phyloP scores from a whole-genome alignment of 2,797 vertebrate species.

The Gephyroberyx darwinii region DNA sequence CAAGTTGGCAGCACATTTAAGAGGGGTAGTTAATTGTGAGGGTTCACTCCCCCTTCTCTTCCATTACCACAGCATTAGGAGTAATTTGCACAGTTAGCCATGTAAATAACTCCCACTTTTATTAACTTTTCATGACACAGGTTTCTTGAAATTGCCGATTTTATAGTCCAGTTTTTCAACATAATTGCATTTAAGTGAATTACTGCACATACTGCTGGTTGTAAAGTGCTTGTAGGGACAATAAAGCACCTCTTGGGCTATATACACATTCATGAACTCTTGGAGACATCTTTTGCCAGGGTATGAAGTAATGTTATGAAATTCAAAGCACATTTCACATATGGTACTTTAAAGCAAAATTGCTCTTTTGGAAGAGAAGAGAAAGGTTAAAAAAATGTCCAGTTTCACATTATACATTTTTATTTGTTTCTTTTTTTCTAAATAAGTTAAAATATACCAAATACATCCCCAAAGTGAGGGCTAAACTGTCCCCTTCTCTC shows the following conservation, averaged over 20 bases:
- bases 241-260: constrained; percentile 73
- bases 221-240: constrained; percentile 74
- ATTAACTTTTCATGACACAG: constrained; percentile 75
- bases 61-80: constrained; percentile 71
- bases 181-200: constrained; percentile 78
- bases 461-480: constrained; percentile 39
- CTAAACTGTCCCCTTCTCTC: constrained; percentile 53
- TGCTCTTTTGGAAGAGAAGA: constrained; percentile 43
- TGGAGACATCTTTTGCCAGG: constrained; percentile 72
- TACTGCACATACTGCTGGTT: constrained; percentile 67
- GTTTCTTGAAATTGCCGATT: constrained; percentile 73
- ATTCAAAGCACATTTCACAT: constrained; percentile 71
- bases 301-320: constrained; percentile 78
- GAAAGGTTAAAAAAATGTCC: constrained; percentile 59
- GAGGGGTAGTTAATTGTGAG: constrained; percentile 64
- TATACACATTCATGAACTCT: constrained; percentile 62
- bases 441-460: constrained; percentile 16
- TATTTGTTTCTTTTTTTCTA: not conserved
- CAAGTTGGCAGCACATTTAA: constrained; percentile 63
- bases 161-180: constrained; percentile 75
- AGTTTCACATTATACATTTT: constrained; percentile 33
- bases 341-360: constrained; percentile 56
- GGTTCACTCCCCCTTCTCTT: constrained; percentile 53
- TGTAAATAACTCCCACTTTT: constrained; percentile 79
- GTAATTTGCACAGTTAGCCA: constrained; percentile 71